phyloP scores from a whole-genome alignment of 2,113 vertebrate genomes.

The Odobenus rosmarus region DNA sequence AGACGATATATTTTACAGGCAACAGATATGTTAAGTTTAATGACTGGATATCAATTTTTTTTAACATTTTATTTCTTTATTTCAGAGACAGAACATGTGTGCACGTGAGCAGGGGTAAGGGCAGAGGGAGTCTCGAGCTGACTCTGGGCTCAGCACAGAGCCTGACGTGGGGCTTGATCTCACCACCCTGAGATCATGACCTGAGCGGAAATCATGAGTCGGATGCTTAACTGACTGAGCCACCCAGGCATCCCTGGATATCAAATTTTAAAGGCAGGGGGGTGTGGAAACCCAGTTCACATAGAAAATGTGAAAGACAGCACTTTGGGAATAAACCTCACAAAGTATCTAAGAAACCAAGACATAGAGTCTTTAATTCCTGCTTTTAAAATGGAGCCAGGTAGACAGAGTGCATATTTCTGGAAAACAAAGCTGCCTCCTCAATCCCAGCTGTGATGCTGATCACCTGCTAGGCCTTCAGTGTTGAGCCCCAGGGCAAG shows the following conservation, averaged over 20 bases:
- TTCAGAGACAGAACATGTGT: background rate
- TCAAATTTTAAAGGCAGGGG: background rate
- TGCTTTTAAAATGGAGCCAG: background rate
- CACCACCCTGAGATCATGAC: no score
- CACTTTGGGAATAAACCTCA: background rate
- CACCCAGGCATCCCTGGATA: background rate
- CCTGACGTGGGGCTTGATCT: no score
- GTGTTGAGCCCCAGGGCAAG: background rate
- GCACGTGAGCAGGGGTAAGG: background rate
- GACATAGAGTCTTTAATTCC: background rate
- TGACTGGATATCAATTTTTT: background rate
- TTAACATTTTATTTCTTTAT: background rate
- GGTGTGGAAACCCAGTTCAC: background rate
- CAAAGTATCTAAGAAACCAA: background rate
- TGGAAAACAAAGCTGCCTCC: background rate
- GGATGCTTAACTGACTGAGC: background rate
- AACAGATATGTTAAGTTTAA: background rate
- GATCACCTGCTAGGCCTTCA: rapidly evolving
- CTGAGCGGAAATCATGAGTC: no score
- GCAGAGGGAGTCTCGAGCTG: background rate
- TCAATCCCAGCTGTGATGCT: rapidly evolving
- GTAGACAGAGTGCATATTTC: rapidly evolving
- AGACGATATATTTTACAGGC: background rate
- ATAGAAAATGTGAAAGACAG: background rate
- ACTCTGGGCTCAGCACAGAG: no score